Conservation (phyloP, 2,113 vertebrate species). For the Larimichthys crocea region DNA sequence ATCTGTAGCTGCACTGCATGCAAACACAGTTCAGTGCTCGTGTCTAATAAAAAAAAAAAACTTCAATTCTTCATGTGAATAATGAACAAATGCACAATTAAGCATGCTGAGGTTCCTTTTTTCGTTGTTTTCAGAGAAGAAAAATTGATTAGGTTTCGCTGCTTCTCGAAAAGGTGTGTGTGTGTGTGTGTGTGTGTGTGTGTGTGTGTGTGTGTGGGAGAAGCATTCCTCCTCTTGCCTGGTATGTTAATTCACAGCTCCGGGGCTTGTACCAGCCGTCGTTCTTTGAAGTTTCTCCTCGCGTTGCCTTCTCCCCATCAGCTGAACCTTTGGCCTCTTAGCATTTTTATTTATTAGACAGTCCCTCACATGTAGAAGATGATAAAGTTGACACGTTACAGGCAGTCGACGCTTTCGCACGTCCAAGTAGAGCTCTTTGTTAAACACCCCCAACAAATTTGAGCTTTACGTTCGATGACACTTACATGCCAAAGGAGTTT, state of each 20-base stretch:
- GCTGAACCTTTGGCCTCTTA: slow-evolving; percentile 69
- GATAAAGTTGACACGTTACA: slow-evolving; percentile 77
- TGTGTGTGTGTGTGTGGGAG: slow-evolving; percentile 54
- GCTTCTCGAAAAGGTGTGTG: slow-evolving; percentile 51
- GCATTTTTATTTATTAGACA: slow-evolving; percentile 76
- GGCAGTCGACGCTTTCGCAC: slow-evolving; percentile 59
- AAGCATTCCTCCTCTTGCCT: slow-evolving; percentile 75
- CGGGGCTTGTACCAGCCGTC: slow-evolving; percentile 69
- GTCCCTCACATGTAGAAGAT: slow-evolving; percentile 78
- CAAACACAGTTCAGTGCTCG: background rate
- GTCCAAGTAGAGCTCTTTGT: slow-evolving; percentile 65
- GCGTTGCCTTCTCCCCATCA: slow-evolving; percentile 57
- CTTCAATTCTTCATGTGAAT: background rate
- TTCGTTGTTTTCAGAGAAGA: slow-evolving; percentile 4
- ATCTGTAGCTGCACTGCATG: background rate
- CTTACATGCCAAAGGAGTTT: slow-evolving; percentile 78
- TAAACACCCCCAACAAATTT: slow-evolving; percentile 79
- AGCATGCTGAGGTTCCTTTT: background rate
- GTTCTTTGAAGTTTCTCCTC: slow-evolving; percentile 70
- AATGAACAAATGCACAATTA: slow-evolving; percentile 10
- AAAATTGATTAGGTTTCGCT: slow-evolving; percentile 67
- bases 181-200: slow-evolving; percentile 25
- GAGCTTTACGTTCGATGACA: slow-evolving; percentile 77
- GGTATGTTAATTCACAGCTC: slow-evolving; percentile 81
- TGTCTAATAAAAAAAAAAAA: background rate